Evolutionary conservation across 2,113 vertebrate species (phyloP).

Genomic region (Forbesichthys papilliferus): DNA sequence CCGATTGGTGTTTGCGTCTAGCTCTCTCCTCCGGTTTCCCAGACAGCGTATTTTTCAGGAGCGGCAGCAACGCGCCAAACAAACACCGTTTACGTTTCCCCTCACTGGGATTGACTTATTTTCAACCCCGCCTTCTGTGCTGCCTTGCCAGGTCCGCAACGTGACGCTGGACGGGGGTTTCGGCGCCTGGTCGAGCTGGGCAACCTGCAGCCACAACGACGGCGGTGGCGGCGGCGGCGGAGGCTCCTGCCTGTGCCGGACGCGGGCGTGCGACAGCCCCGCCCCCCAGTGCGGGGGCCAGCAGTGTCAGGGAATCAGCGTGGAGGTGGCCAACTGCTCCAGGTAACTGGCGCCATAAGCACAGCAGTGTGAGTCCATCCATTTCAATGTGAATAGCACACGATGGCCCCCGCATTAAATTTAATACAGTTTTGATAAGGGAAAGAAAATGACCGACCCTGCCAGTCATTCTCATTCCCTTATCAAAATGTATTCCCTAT

Average conservation of each 20-base stretch:
- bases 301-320: slow-evolving; percentile 85
- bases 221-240: slow-evolving; percentile 56
- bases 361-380: no score
- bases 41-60: slow-evolving; percentile 34
- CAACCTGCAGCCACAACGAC: slow-evolving; percentile 83
- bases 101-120: slow-evolving; percentile 34
- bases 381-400: no score
- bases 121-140: slow-evolving; percentile 9
- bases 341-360: slow-evolving; percentile 72
- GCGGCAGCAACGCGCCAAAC: slow-evolving; percentile 33
- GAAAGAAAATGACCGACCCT: no score
- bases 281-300: slow-evolving; percentile 89
- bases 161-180: slow-evolving; percentile 91
- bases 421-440: no score
- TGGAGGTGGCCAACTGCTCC: slow-evolving; percentile 95
- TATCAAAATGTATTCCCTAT: no score
- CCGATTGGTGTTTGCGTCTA: slow-evolving; percentile 53
- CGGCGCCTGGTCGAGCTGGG: slow-evolving; percentile 87
- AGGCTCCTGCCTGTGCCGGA: slow-evolving; percentile 90
- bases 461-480: no score
- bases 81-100: not conserved
- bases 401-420: no score
- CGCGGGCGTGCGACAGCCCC: slow-evolving; percentile 86
- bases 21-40: slow-evolving; percentile 15
- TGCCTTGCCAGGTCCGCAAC: slow-evolving; percentile 82